phyloP scores from a whole-genome alignment of 2,797 vertebrate species.

The Octomys mimax region DNA sequence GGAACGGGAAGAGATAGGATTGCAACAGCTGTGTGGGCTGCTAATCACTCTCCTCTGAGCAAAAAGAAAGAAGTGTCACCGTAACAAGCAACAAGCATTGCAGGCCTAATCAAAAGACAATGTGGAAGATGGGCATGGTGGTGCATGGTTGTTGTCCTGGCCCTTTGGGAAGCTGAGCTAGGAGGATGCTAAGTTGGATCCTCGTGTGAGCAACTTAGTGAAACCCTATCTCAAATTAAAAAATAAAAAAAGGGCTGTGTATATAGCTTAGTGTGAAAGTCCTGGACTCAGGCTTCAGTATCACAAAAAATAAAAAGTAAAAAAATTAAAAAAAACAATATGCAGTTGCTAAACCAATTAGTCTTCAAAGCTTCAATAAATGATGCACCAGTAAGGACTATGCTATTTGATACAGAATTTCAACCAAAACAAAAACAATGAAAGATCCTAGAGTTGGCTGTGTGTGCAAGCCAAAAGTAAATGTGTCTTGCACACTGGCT shows the following conservation, averaged over 20 bases:
- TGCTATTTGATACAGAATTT: background rate
- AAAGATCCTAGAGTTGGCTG: background rate
- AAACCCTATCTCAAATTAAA: background rate
- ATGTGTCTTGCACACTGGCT: background rate
- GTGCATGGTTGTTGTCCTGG: background rate
- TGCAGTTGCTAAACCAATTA: background rate
- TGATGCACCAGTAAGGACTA: background rate
- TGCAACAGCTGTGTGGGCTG: background rate
- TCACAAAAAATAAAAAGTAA: background rate
- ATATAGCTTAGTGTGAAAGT: background rate
- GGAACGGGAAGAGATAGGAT: background rate
- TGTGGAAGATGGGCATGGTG: background rate
- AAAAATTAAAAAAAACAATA: background rate
- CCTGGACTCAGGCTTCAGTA: background rate
- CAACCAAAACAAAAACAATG: background rate
- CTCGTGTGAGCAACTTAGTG: background rate
- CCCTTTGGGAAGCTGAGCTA: background rate
- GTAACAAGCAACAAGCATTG: background rate
- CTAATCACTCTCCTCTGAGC: background rate
- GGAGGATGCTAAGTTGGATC: background rate
- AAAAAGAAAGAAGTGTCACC: background rate
- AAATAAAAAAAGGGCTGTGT: background rate
- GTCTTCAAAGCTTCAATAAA: background rate
- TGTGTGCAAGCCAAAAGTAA: slow-evolving; percentile 1
- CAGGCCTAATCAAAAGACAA: background rate